Percentiles rank a stretch among this genome's conserved stretches.
These are phyloP conservation scores for Acanthurus lineatus DNA, from an alignment of 2,797 vertebrate species.

Conservation along the genomic window DNA sequence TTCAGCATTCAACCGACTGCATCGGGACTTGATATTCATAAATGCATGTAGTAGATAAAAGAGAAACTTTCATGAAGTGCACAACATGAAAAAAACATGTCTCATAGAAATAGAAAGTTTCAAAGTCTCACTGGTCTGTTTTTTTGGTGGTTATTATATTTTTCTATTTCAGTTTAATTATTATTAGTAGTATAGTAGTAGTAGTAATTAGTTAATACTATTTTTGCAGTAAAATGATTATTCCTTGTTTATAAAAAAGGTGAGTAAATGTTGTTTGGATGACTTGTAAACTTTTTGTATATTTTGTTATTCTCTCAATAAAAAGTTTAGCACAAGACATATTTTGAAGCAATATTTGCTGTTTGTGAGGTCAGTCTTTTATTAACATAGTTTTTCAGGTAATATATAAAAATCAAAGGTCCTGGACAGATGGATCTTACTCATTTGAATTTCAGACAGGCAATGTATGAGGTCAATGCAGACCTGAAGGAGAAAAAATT, in stretches of 20 bases:
- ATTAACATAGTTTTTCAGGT: not conserved
- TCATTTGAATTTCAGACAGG: too few relatives aligned
- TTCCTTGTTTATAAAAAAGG: not conserved
- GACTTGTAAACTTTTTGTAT: not conserved
- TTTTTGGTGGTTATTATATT: not conserved
- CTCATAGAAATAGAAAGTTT: not conserved
- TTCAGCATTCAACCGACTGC: conserved; percentile 1
- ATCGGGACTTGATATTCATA: not conserved
- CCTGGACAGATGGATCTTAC: too few relatives aligned
- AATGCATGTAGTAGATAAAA: not conserved
- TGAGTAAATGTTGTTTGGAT: not conserved
- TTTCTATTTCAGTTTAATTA: too few relatives aligned
- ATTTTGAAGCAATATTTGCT: not conserved
- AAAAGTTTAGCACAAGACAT: not conserved
- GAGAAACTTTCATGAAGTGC: not conserved
- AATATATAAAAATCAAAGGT: not conserved
- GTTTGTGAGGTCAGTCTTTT: not conserved
- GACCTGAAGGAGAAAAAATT: too few relatives aligned
- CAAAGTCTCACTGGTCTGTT: not conserved
- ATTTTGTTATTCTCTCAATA: not conserved
- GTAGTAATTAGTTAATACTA: too few relatives aligned
- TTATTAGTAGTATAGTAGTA: too few relatives aligned
- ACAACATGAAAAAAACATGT: not conserved
- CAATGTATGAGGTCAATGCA: too few relatives aligned
- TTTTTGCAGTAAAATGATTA: not conserved